Evolutionary conservation across 2,888 invertebrate species (phyloP), one percentile per base, ranked within the genome.

Genomic region (Seira sanloemensis): DNA sequence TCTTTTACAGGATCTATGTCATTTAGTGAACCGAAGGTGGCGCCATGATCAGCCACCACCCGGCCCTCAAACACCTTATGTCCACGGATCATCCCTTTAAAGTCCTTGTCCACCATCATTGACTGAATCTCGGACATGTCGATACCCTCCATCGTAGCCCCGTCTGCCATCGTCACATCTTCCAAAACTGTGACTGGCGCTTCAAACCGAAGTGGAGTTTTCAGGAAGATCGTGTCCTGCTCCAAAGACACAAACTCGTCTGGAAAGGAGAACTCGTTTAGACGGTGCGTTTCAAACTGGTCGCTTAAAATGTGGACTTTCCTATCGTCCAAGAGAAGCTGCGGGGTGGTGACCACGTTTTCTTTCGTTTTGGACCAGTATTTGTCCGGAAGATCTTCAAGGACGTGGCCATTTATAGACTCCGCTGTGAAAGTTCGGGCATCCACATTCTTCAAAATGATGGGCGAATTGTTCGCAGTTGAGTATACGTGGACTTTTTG

Each of bases 401-500:
- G 18, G 0, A 5, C 4, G 1, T 76, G 18, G 1, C 67, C 69
- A 19, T 88, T 86, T 12, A 88, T 58, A 0, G 27, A 69, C 0
- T 65, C 7, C 0, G 82, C 26, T 5, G 26, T 37, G 2, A 86
- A 21, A 2, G 74, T 24, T 7, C 27, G 16, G 0, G 74, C 79
- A 25, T 74, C 19, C 0, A 78, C 24, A 21, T 25, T 19, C 25
- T 74, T 50, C 1, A 77, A 21, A 21, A 84, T 27, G 1, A 78
- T 66, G 37, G 80, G 46, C 0, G 46, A 5, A 1, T 46, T 26
- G 26, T 78, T 54, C 0, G 18, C 77, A 2, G 86, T 82, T 12
- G 71, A 46, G 73, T 87, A 87, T 27, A 73, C 46, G 23, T 87
- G 87, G 2, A 77, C 84, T 65, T 77, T 84, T n/a, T 62, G 66